Evolutionary conservation across 2,113 vertebrate species (phyloP).

Genomic region (Porphyrio hochstetteri): DNA sequence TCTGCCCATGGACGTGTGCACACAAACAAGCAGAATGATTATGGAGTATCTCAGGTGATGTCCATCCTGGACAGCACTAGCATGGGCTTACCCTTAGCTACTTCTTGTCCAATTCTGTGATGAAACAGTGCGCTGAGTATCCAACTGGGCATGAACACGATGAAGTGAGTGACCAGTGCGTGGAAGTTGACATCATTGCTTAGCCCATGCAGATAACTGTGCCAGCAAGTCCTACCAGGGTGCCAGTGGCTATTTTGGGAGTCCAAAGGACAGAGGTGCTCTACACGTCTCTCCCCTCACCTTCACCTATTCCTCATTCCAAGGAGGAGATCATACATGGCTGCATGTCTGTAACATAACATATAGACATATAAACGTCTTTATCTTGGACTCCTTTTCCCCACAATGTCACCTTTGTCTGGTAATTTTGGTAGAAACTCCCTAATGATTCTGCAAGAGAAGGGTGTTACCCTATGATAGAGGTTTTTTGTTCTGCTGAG

Average conservation of each 20-base stretch:
- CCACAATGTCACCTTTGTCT: background rate
- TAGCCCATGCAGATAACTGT: background rate
- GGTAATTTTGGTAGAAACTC: background rate
- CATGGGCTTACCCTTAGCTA: background rate
- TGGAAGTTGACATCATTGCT: background rate
- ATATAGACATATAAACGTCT: fast-evolving
- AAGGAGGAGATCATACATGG: background rate
- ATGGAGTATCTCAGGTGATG: background rate
- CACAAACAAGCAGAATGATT: background rate
- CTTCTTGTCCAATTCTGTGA: background rate
- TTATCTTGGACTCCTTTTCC: background rate
- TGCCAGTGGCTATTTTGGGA: background rate
- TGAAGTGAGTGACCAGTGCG: fast-evolving
- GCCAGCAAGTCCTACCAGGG: background rate
- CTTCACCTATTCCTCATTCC: background rate
- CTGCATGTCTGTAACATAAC: background rate
- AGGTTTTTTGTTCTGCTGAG: background rate
- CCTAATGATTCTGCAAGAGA: background rate
- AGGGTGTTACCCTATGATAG: fast-evolving
- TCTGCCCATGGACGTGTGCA: background rate
- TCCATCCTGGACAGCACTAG: background rate
- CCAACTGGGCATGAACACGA: background rate
- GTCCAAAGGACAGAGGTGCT: background rate
- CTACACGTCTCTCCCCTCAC: background rate
- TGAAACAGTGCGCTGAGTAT: background rate